phyloP scores from a whole-genome alignment of 2,888 invertebrate species.

The Petrolisthes manimaculis region DNA sequence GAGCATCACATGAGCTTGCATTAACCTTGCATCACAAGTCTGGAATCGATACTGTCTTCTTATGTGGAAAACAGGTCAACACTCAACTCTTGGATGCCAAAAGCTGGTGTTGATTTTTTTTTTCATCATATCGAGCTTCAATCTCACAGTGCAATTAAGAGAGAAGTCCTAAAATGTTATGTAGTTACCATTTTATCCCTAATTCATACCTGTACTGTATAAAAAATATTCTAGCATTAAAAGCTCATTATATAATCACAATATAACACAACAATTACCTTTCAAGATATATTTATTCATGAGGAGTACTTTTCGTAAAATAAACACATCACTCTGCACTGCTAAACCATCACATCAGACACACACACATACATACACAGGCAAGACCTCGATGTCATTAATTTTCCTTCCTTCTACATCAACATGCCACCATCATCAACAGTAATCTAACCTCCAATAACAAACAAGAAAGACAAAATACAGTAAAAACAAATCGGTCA shows the following conservation, averaged over 20 bases:
- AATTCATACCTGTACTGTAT: background rate
- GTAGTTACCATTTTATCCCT: background rate
- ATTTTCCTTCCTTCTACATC: no score
- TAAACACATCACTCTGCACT: no score
- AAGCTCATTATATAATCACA: background rate
- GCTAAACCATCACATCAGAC: no score
- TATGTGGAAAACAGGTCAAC: background rate
- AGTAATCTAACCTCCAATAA: no score
- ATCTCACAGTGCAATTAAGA: background rate
- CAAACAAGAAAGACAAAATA: no score
- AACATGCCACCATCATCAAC: no score
- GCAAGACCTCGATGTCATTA: no score
- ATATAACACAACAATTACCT: background rate
- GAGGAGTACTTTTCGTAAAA: no score
- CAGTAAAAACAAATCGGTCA: no score
- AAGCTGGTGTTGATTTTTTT: background rate
- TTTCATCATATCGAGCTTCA: background rate
- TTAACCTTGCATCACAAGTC: background rate
- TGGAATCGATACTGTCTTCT: background rate
- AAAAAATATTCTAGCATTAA: background rate
- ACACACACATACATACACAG: no score
- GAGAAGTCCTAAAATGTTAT: background rate
- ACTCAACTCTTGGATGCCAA: background rate
- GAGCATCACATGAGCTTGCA: background rate
- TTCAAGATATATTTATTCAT: background rate